phyloP scores from a whole-genome alignment of 2,113 vertebrate species.

The Pseudopodoces humilis region DNA sequence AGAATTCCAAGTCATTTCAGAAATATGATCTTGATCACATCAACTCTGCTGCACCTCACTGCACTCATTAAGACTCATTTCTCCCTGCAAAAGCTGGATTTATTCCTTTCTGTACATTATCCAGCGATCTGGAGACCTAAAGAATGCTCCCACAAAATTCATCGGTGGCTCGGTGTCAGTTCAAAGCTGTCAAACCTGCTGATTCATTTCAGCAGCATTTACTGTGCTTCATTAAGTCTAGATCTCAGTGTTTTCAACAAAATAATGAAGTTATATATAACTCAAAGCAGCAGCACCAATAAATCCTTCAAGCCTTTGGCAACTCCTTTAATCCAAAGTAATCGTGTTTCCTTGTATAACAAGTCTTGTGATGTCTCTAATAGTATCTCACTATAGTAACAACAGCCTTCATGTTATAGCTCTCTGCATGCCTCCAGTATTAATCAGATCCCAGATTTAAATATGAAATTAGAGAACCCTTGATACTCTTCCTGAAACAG shows the following conservation, averaged over 20 bases:
- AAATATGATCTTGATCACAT: neutral
- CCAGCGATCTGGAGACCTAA: neutral
- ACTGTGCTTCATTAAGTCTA: neutral
- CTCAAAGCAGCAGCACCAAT: constrained; percentile 56
- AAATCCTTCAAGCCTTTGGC: constrained; percentile 69
- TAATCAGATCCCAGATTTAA: constrained; percentile 66
- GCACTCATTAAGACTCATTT: neutral
- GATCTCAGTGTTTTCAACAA: constrained; percentile 34
- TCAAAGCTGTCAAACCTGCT: constrained; percentile 19
- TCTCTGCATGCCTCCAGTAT: constrained; percentile 56
- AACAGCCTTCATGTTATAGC: neutral
- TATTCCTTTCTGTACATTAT: neutral
- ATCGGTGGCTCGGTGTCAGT: neutral
- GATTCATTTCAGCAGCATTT: constrained; percentile 40
- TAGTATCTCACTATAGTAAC: constrained; percentile 43
- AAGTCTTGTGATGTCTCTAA: constrained; percentile 66
- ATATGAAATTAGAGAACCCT: constrained; percentile 39
- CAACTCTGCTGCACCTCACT: neutral
- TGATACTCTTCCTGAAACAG: constrained; percentile 55
- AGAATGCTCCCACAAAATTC: neutral
- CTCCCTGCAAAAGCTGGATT: neutral
- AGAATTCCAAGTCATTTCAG: fast-evolving
- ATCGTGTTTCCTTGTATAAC: constrained; percentile 63
- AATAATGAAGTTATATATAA: constrained; percentile 58
- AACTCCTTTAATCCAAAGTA: constrained; percentile 54